Evolutionary conservation across 2,113 vertebrate genomes (phyloP), one percentile per base, ranked within the genome.

Genomic region (Zootoca vivipara): DNA sequence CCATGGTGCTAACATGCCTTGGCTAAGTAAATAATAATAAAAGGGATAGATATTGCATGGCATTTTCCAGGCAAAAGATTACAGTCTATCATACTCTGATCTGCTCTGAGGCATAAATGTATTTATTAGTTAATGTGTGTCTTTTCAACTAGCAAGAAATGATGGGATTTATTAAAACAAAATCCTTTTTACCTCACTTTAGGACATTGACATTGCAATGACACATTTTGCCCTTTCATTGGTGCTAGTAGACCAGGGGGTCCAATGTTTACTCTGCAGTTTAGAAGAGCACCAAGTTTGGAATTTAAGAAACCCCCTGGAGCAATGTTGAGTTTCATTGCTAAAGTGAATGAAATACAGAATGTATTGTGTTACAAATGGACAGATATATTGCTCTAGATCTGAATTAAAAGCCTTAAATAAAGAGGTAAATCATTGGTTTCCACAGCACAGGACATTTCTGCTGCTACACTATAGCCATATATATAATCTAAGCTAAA

Each of bases 391-490:
- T 92, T 88, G 58, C 92, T 81, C 90, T 85, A 89, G 88, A 92
- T 88, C 35, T 75, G 89, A 94, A 93, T 90, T 89, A 91, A 81
- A 92, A 94, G 87, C 92, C 78, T 92, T 88, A 89, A 82, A 91
- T 9, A 78, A 90, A 87, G 85, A 83, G 87, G 84, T 84, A 78
- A 75, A 89, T 85, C 65, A 83, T 92, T 82, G 22, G 90, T 95
- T 93, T 92, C 91, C 88, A 94, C 87, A 95, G 93, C 93, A 94
- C 74, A 92, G 89, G 93, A 90, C 90, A 94, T 93, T 93, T 94
- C 93, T 93, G 94, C 97, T 98, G 97, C 97, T 98, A 97, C 96
- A 94, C 92, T 92, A 96, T 97, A 96, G 96, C 97, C 97, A 96
- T 94, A 90, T 93, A 91, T 81, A 74, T 95, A 90, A 94, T 92